These are phyloP conservation scores for Lasius platythorax DNA, from an alignment of 2,888 invertebrate species.

Conservation along the genomic window DNA sequence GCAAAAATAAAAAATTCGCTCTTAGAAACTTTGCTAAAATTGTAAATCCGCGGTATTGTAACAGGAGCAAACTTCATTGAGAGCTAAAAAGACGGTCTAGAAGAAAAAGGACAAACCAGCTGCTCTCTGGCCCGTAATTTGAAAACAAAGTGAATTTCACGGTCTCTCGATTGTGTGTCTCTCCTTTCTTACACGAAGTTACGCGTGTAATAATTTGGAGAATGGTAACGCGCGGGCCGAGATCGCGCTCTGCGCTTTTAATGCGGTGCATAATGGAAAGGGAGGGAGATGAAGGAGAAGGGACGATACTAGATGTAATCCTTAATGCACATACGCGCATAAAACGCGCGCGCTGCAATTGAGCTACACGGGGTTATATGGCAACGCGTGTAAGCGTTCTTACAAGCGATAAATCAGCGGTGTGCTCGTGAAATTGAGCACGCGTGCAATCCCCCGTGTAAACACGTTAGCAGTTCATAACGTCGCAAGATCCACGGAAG, in stretches of 20 bases:
- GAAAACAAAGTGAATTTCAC: constrained; percentile 4
- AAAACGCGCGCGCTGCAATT: constrained; percentile 34
- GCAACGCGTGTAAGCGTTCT: constrained; percentile 55
- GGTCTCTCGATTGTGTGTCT: neutral
- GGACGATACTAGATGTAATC: constrained; percentile 52
- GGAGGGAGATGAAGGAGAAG: neutral
- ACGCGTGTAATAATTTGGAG: constrained; percentile 33
- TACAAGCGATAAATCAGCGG: constrained; percentile 65
- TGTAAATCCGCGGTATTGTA: constrained; percentile 16
- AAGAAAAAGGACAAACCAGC: neutral
- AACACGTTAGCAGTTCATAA: constrained; percentile 72
- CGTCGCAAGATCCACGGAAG: constrained; percentile 63
- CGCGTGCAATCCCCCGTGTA: constrained; percentile 70
- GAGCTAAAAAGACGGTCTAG: neutral
- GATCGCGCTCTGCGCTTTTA: constrained; percentile 35
- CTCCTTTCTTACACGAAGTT: neutral
- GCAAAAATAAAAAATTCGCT: neutral
- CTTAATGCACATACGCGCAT: constrained; percentile 43
- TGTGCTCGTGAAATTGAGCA: constrained; percentile 67
- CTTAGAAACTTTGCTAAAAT: constrained; percentile 9
- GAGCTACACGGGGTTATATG: constrained; percentile 45
- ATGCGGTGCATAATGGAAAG: constrained; percentile 44
- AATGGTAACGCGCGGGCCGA: constrained; percentile 15
- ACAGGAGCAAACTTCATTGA: neutral
- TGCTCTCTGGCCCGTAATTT: neutral